Evolutionary conservation across 2,113 vertebrate genomes (phyloP), one percentile per base, ranked within the genome.

Genomic region (Ageneiosus marmoratus): DNA sequence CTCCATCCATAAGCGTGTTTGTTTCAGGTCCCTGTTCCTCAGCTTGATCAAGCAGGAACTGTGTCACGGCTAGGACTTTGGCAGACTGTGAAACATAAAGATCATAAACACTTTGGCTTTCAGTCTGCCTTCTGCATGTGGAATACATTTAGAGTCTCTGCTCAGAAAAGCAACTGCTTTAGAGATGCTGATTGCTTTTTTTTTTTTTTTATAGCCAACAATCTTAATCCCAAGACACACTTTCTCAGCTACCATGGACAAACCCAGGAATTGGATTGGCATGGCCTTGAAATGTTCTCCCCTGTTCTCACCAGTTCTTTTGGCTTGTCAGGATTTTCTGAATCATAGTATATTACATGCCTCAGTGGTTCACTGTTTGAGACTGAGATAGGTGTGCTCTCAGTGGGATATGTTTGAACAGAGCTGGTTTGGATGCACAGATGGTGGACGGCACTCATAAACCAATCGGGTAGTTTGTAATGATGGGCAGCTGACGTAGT

Each of bases 381-480:
- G n/a, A 56, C n/a, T 32, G 24, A 20, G 77, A 9, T 24, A 63
- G 77, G 13, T 15, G n/a, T 4, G 44, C 6, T 78, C 63, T 76
- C 51, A 29, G 27, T 60, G 53, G 22, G 41, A 60, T 72, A 67
- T 73, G 56, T 37, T 63, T 27, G 79, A 77, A 62, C 27, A 69
- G 24, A 53, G 41, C 32, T 73, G 50, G 44, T 58, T 81, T 24
- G 22, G 63, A 72, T 74, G 72, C 70, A 77, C 86, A 87, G 80
- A 87, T 87, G 86, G 86, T 62, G 41, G 79, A 80, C 69, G 70
- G 62, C 72, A 83, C 37, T 75, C 27, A 16, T 63, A 77, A 83
- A 48, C 72, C 77, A 83, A 9, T 55, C 27, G 69, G 24, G 82
- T 37, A 34, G 51, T 75, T 27, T 69, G 60, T 62, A 48, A 50